Base-by-base conservation (phyloP, 1,140 invertebrate species). In the Heliconius nattereri region DNA sequence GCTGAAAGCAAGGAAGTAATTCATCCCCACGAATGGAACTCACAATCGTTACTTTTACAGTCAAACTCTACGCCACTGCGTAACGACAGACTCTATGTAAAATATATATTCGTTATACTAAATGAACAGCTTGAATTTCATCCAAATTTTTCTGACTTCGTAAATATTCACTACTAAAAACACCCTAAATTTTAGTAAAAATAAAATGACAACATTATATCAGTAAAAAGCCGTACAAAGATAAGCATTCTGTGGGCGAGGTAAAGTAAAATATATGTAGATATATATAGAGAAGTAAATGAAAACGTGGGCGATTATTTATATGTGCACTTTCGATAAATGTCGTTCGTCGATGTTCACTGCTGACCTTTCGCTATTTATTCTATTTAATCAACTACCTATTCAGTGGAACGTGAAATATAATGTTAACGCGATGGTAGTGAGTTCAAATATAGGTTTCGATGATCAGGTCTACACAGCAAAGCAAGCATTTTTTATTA, bases 321-420 rank as follows among this genome's bases (percentile, higher is more conserved):
- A 29, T 66, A 66, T 6, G 26, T 26, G 60, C 60, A 23, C 60
- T 66, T 66, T 29, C 9, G 60, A 66, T 66, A 29, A 26, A 66
- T 66, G 60, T 29, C 60, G 60, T 66, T 29, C 26, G 13, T 66
- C 3, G 23, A 66, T 13, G 60, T 26, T 29, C 60, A 66, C 60
- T 66, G 60, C 60, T 66, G 60, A 66, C 60, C 60, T 66, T 66
- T 66, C 23, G 13, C 11, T 29, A 13, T 66, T 66, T 66, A 66
- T 66, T 66, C 60, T 66, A 66, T 66, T 66, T 66, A 66, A 66
- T 66, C 60, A 66, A 66, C 60, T 26, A 66, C 60, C 23, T 66
- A 66, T 66, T 66, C 23, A 66, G 23, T 5, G 60, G 6, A 16
- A 29, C 26, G 54, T 57, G 54, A 3, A 8, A 57, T 45, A 6